A percentile compares a stretch with the other conserved stretches of the same genome.
Conservation (phyloP, 1,140 invertebrate genomes). For the Sminthurides bifidus region DNA sequence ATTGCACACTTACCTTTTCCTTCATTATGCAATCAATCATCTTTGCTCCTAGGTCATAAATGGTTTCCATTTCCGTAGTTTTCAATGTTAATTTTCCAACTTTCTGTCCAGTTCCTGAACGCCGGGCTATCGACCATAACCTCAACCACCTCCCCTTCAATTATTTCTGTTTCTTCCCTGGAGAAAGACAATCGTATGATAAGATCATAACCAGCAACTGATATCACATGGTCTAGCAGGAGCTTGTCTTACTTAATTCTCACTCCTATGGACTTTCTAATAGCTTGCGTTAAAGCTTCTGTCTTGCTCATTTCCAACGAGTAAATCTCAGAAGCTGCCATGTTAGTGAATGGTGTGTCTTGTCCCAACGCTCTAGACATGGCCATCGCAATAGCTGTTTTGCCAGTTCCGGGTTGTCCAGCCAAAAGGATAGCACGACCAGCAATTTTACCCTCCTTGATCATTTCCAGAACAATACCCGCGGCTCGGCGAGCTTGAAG, state of each 20-base stretch:
- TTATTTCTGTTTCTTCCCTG: slow-evolving; percentile 94
- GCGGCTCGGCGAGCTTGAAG: slow-evolving; percentile 77
- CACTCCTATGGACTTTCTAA: slow-evolving; percentile 94
- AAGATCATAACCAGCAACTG: not conserved
- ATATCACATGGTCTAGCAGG: not conserved
- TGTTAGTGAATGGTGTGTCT: slow-evolving; percentile 95
- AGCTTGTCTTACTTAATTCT: slow-evolving; percentile 68
- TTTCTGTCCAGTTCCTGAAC: slow-evolving; percentile 77
- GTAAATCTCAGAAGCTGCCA: slow-evolving; percentile 96
- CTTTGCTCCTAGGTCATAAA: slow-evolving; percentile 96
- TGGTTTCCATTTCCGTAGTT: slow-evolving; percentile 99
- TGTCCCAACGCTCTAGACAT: slow-evolving; percentile 85
- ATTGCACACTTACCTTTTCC: slow-evolving; percentile 59
- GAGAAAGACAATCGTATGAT: slow-evolving; percentile 33
- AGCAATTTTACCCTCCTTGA: slow-evolving; percentile 95
- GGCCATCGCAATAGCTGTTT: slow-evolving; percentile 94
- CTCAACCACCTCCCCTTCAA: slow-evolving; percentile 97
- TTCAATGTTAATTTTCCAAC: slow-evolving; percentile 89
- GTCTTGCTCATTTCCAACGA: slow-evolving; percentile 99
- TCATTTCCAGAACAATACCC: slow-evolving; percentile 93
- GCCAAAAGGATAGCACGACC: slow-evolving; percentile 90
- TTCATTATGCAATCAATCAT: slow-evolving; percentile 96
- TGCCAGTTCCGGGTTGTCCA: slow-evolving; percentile 94
- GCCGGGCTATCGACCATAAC: slow-evolving; percentile 91
- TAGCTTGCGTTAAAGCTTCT: slow-evolving; percentile 92